Conservation (phyloP, 1,140 invertebrate species). For the Dinothrombium tinctorium region DNA sequence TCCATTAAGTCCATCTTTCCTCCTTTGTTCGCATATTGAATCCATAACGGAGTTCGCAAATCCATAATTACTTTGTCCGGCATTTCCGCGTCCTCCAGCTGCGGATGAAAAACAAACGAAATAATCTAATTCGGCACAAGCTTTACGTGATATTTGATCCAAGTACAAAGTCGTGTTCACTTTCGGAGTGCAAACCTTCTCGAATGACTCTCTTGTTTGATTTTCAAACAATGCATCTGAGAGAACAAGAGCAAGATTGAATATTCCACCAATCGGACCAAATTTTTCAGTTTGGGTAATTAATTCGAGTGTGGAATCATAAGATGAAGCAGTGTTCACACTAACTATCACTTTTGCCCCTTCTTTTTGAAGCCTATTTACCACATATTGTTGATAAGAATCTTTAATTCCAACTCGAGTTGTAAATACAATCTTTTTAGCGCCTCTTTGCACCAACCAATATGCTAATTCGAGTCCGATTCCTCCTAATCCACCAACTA, state of each 20-base stretch:
- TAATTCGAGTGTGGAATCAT: no score
- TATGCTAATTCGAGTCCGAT: constrained; percentile 70
- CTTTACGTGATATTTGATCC: constrained; percentile 35
- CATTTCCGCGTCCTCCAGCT: neutral
- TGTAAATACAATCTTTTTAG: constrained; percentile 50
- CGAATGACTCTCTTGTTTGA: constrained; percentile 51
- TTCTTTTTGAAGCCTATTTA: no score
- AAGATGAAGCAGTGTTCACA: no score
- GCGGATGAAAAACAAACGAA: constrained; percentile 86
- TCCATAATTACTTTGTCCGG: constrained; percentile 1
- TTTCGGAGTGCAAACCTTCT: constrained; percentile 32
- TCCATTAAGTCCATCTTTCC: constrained; percentile 39
- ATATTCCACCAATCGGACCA: constrained; percentile 75
- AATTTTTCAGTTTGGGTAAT: no score
- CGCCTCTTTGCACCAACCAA: constrained; percentile 10
- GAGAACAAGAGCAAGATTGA: constrained; percentile 46
- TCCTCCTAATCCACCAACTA: constrained; percentile 74
- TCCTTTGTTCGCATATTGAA: neutral
- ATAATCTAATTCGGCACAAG: constrained; percentile 43
- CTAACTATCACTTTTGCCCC: no score
- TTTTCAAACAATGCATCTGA: constrained; percentile 24
- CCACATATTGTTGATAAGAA: constrained; percentile 52
- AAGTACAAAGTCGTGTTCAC: constrained; percentile 40
- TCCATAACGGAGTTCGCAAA: neutral
- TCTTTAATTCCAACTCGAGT: constrained; percentile 61